Evolutionary conservation across 2,113 vertebrate species (phyloP), one percentile per base, ranked within the genome.

Genomic region (Oostethus manadensis): DNA sequence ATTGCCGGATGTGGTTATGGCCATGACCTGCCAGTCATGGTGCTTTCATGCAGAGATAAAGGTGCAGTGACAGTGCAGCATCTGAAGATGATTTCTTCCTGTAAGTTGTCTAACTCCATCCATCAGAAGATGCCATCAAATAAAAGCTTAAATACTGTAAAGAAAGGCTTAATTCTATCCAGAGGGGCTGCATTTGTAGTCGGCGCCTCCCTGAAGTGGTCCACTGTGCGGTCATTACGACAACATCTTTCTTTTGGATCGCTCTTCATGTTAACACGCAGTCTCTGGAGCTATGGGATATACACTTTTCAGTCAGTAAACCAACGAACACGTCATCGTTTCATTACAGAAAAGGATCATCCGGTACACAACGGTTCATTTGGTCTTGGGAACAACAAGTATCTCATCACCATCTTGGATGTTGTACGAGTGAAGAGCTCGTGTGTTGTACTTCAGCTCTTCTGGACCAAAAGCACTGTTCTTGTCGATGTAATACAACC

Each of bases 351-450:
- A 0, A 47, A 61, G 42, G 51, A 33, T 23, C 68, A 54, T 43
- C 15, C 13, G 23, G 54, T 49, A 44, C 35, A 20, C 15, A 16
- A 44, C 45, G 11, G 23, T 79, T 89, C 91, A 96, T 85, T 98
- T 98, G 78, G 88, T 90, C 81, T 98, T 95, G 69, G 95, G 91
- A 66, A 97, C 94, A 78, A 99, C 95, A 7, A 93, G 93, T 66
- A 99, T 91, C 87, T 94, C 93, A 57, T 96, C 95, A 13, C 96
- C 94, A 35, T 99, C 95, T 43, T 92, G 92, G 80, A 99, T 97
- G 87, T 92, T 94, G 40, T 96, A 98, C 14, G 93, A 98, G 71
- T 99, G 95, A 75, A 99, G 83, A 0, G 89, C 93, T 43, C 94
- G 88, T 0, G 92, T 91, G 84, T 90, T 95, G 86, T 94, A 96